phyloP scores from a whole-genome alignment of 2,113 vertebrate species.

The Hiodon tergisus region DNA sequence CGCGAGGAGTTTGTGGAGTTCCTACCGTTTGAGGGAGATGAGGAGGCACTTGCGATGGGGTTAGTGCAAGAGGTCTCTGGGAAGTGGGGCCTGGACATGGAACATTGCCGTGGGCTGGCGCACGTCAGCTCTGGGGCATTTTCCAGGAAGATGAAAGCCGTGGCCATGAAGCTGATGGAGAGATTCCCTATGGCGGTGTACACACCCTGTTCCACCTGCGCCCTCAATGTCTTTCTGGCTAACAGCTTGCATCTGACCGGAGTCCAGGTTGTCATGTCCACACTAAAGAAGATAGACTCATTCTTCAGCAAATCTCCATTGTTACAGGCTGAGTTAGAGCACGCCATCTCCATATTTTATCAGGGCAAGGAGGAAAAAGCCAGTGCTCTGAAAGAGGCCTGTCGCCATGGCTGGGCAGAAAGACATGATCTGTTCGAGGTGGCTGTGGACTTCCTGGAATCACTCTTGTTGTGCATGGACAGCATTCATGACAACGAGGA shows the following conservation, averaged over 20 bases:
- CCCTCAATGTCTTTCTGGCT: slow-evolving; percentile 81
- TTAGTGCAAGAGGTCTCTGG: slow-evolving; percentile 76
- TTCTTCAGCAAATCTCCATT: slow-evolving; percentile 67
- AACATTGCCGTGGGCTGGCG: slow-evolving; percentile 83
- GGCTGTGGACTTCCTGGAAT: slow-evolving; percentile 72
- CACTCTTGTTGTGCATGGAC: slow-evolving; percentile 77
- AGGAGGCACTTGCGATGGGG: slow-evolving; percentile 66
- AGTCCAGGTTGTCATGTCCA: slow-evolving; percentile 73
- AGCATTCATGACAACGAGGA: slow-evolving; percentile 58
- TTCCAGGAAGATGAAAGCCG: slow-evolving; percentile 82
- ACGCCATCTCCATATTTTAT: slow-evolving; percentile 62
- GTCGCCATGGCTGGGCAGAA: slow-evolving; percentile 68
- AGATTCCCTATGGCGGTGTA: slow-evolving; percentile 81
- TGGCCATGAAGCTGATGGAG: slow-evolving; percentile 74
- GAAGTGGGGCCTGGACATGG: slow-evolving; percentile 87
- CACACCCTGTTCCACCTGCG: slow-evolving; percentile 74
- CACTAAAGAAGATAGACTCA: slow-evolving; percentile 67
- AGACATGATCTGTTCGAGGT: slow-evolving; percentile 78
- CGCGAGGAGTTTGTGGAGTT: slow-evolving; percentile 85
- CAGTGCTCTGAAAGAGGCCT: slow-evolving; percentile 61
- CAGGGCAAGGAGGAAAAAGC: slow-evolving; percentile 69
- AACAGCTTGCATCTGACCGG: slow-evolving; percentile 75
- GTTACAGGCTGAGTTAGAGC: slow-evolving; percentile 65
- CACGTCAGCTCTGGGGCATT: slow-evolving; percentile 77
- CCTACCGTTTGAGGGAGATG: slow-evolving; percentile 70